Evolutionary conservation across 1,140 invertebrate species (phyloP).

Genomic region (Oscheius sp.): DNA sequence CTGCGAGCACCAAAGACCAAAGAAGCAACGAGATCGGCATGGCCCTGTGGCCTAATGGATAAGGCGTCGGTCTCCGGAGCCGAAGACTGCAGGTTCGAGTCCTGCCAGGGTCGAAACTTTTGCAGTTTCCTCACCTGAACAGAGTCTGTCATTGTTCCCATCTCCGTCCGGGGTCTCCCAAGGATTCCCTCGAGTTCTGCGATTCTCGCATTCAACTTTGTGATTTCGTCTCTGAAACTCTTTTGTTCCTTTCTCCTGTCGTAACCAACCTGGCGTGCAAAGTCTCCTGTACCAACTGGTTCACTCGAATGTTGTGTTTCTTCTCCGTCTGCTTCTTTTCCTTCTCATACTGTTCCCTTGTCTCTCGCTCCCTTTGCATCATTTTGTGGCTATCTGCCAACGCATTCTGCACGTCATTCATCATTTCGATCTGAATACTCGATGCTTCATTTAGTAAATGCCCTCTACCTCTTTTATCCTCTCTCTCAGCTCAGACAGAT

Average conservation of each 20-base stretch:
- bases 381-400: constrained; percentile 47
- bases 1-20: no score
- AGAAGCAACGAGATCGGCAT: no score
- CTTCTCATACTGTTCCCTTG: constrained; percentile 37
- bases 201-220: constrained; percentile 10
- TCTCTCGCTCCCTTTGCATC: constrained; percentile 42
- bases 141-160: constrained; percentile 35
- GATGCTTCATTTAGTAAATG: not conserved
- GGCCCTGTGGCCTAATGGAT: constrained; percentile 64
- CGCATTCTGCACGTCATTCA: constrained; percentile 38
- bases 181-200: constrained; percentile 19
- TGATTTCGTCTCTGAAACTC: constrained; percentile 26
- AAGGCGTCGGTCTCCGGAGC: constrained; percentile 65
- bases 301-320: constrained; percentile 50
- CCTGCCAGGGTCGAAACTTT: constrained; percentile 39
- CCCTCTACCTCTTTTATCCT: constrained; percentile 54
- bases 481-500: constrained; percentile 55
- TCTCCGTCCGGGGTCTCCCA: constrained; percentile 19
- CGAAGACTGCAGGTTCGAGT: constrained; percentile 64
- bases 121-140: not conserved
- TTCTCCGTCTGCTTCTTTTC: constrained; percentile 49
- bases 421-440: constrained; percentile 31
- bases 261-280: constrained; percentile 45
- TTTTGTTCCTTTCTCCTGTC: not conserved
- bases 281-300: constrained; percentile 55